These are phyloP conservation scores for Pantelozetes paolii DNA, from an alignment of 2,888 invertebrate species.

Conservation along the genomic window DNA sequence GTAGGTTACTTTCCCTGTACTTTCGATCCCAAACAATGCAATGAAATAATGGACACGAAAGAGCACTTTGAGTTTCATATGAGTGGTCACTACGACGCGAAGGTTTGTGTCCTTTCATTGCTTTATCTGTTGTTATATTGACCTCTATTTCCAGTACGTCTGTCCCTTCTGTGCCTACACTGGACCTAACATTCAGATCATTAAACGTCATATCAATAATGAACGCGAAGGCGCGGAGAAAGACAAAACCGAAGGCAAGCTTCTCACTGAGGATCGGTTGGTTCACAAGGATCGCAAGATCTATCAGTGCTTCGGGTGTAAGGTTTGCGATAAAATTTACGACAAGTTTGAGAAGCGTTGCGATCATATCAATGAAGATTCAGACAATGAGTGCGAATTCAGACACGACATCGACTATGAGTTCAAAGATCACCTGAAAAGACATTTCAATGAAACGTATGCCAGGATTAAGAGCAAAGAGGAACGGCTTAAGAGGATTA, in stretches of 20 bases:
- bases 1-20: conserved; percentile 16
- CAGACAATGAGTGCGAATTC: conserved; percentile 3
- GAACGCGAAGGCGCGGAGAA: background rate
- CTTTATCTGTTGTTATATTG: background rate
- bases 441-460: background rate
- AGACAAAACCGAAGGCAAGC: background rate
- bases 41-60: conserved; percentile 4
- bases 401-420: conserved; percentile 15
- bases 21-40: conserved; percentile 16
- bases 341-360: conserved; percentile 1
- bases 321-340: conserved; percentile 23
- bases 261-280: background rate
- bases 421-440: conserved; percentile 27
- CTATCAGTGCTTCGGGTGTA: conserved; percentile 15
- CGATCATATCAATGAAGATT: conserved; percentile 11
- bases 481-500: background rate
- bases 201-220: conserved; percentile 11
- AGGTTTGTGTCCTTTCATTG: background rate
- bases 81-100: conserved; percentile 28
- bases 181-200: conserved; percentile 10
- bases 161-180: conserved; percentile 28
- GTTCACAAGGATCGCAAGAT: background rate
- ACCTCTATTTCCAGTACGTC: background rate
- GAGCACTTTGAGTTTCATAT: conserved; percentile 20
- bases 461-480: background rate